A percentile compares a stretch with the other conserved stretches of the same genome.
These are phyloP conservation scores for Thymelicus lineola DNA, from an alignment of 2,888 invertebrate species.

Conservation along the genomic window DNA sequence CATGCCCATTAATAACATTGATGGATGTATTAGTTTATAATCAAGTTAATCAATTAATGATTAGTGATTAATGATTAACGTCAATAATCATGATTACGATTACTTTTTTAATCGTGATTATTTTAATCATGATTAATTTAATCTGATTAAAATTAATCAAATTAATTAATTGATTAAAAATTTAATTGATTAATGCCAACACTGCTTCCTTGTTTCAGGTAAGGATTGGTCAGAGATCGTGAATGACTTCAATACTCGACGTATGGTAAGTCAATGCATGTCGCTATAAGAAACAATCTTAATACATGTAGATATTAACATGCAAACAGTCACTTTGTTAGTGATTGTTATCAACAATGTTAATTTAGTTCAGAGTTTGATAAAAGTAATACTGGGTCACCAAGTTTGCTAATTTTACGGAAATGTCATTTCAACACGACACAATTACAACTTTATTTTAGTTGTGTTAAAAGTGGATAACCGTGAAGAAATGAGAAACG, in stretches of 20 bases:
- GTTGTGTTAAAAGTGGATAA: neutral
- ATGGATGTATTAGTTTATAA: no score
- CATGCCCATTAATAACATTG: no score
- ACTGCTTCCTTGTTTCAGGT: conserved; percentile 47
- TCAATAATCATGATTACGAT: no score
- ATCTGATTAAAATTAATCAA: no score
- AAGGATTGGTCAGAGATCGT: conserved; percentile 23
- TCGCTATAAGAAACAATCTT: neutral
- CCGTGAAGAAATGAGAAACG: neutral
- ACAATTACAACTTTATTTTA: neutral
- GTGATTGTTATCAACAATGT: conserved; percentile 4
- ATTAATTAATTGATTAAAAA: no score
- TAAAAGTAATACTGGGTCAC: conserved; percentile 10
- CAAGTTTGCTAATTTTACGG: neutral
- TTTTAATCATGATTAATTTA: no score
- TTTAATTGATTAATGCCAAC: no score
- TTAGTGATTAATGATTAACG: no score
- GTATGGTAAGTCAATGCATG: neutral
- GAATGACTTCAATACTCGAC: neutral
- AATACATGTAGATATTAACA: neutral
- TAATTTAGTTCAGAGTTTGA: conserved; percentile 2
- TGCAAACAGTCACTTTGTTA: conserved; percentile 3
- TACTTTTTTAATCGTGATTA: no score
- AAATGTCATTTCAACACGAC: conserved; percentile 3
- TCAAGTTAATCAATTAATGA: no score